Evolutionary conservation across 1,140 invertebrate species (phyloP).

Genomic region (Harlomillsia oculata): DNA sequence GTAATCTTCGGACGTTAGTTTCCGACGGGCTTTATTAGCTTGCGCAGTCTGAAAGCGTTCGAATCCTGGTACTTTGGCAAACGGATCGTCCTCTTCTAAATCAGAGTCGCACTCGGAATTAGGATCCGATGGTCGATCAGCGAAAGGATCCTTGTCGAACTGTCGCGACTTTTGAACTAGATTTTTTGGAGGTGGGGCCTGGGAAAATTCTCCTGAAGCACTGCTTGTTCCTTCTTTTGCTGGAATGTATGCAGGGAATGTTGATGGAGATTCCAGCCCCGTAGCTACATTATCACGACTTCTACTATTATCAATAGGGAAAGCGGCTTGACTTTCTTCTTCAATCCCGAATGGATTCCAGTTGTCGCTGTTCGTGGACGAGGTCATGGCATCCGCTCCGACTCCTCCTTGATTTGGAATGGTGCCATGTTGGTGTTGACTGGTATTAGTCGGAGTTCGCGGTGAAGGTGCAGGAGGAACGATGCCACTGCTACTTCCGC

Average conservation of each 20-base stretch:
- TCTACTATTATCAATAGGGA: slow-evolving; percentile 31
- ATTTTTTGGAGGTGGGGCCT: slow-evolving; percentile 12
- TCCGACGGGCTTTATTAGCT: too few species aligned
- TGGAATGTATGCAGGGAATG: not conserved
- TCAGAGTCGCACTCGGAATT: not conserved
- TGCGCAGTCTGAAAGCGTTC: too few species aligned
- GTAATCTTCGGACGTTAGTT: slow-evolving; percentile 21
- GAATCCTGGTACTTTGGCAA: slow-evolving; percentile 30
- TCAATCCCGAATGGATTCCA: slow-evolving; percentile 44
- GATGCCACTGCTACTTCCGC: too few species aligned
- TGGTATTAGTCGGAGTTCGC: not conserved
- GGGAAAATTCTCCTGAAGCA: too few species aligned
- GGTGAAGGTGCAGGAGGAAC: not conserved
- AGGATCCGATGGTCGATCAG: not conserved
- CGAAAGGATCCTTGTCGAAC: slow-evolving; percentile 23
- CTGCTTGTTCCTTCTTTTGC: too few species aligned
- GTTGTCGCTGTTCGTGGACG: slow-evolving; percentile 36
- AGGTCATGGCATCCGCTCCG: too few species aligned
- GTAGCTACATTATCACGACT: not conserved
- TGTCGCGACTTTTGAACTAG: slow-evolving; percentile 25
- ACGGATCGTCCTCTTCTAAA: slow-evolving; percentile 27
- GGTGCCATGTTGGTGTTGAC: slow-evolving; percentile 5
- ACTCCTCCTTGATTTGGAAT: too few species aligned
- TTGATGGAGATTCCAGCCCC: slow-evolving; percentile 2
- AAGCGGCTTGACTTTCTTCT: too few species aligned